These are phyloP conservation scores for Villa cingulata DNA, from an alignment of 2,888 invertebrate species.

Conservation along the genomic window DNA sequence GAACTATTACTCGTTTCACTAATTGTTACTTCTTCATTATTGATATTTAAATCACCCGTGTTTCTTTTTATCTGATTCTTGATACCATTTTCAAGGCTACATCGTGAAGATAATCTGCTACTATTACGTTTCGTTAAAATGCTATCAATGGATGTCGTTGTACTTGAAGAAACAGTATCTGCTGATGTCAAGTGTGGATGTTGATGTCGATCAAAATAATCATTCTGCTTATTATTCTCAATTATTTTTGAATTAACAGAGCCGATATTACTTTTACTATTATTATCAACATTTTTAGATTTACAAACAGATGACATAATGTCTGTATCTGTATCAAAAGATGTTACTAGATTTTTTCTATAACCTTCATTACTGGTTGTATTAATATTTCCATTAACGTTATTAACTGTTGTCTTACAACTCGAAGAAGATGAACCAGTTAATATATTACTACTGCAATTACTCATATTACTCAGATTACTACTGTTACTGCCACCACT, in stretches of 20 bases:
- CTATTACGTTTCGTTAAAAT: neutral
- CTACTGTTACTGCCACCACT: constrained; percentile 19
- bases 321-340: constrained; percentile 20
- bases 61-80: neutral
- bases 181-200: too few relatives aligned
- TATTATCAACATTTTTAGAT: too few relatives aligned
- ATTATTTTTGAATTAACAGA: too few relatives aligned
- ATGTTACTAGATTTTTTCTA: constrained; percentile 30
- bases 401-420: neutral
- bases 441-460: constrained; percentile 18
- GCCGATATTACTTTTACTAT: too few relatives aligned
- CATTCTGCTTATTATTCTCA: too few relatives aligned
- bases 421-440: constrained; percentile 2
- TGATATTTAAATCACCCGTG: neutral
- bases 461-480: constrained; percentile 19
- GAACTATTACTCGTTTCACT: neutral
- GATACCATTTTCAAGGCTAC: neutral
- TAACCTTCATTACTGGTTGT: constrained; percentile 18
- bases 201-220: too few relatives aligned
- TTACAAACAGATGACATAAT: too few relatives aligned
- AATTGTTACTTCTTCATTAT: neutral
- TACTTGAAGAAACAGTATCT: too few relatives aligned
- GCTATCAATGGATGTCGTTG: neutral
- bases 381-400: constrained; percentile 11
- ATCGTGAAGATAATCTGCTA: neutral